These are phyloP conservation scores for Perognathus longimembris DNA, from an alignment of 2,113 vertebrate genomes.

Conservation along the genomic window DNA sequence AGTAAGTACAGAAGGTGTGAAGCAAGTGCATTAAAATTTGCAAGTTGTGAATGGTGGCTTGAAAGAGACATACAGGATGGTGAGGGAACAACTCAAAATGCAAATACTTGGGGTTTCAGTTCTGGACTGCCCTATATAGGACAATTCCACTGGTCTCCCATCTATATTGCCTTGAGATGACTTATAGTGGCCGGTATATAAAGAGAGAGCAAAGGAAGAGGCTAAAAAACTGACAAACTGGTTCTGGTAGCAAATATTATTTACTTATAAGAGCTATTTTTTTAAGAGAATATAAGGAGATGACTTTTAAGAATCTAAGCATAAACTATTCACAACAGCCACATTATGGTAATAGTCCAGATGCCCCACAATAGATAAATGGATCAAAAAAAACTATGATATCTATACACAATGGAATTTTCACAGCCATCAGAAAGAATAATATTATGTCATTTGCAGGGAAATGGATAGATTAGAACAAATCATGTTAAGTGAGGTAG, in stretches of 20 bases:
- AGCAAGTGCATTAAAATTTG: not conserved
- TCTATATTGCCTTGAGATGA: not conserved
- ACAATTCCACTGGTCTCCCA: not conserved
- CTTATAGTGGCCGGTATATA: not conserved
- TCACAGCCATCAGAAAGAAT: no score
- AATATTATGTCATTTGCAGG: no score
- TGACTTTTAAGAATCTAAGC: not conserved
- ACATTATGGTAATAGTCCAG: no score
- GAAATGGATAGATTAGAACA: no score
- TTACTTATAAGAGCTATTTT: constrained; percentile 1
- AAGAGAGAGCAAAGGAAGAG: not conserved
- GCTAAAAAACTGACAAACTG: not conserved
- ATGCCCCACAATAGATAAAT: no score
- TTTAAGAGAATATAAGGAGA: not conserved
- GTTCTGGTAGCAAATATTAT: not conserved
- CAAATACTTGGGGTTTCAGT: not conserved
- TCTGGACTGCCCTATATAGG: not conserved
- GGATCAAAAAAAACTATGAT: no score
- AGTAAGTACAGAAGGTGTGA: not conserved
- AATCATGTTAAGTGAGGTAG: no score
- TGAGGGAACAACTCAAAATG: not conserved
- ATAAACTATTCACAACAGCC: not conserved
- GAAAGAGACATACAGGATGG: not conserved
- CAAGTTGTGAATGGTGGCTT: not conserved
- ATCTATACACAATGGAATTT: no score